phyloP scores from a whole-genome alignment of 2,113 vertebrate genomes.

The Heloderma charlesbogerti region DNA sequence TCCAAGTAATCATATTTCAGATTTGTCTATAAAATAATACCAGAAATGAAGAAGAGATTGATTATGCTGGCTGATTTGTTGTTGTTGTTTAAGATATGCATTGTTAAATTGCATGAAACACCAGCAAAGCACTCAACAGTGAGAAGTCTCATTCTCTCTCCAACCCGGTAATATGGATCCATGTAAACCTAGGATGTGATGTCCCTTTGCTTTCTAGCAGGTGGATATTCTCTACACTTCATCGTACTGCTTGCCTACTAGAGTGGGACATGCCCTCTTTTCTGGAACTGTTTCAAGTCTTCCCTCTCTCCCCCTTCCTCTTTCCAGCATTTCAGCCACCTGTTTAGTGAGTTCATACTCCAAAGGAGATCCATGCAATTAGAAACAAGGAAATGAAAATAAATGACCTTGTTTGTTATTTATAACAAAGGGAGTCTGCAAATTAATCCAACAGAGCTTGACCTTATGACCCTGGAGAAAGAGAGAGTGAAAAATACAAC shows the following conservation, averaged over 20 bases:
- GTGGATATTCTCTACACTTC: constrained; percentile 77
- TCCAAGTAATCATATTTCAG: not conserved
- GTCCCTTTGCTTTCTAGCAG: constrained; percentile 77
- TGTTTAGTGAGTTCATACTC: constrained; percentile 82
- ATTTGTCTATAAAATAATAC: not conserved
- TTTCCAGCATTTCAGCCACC: constrained; percentile 80
- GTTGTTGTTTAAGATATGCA: constrained; percentile 60
- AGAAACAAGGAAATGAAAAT: constrained; percentile 84
- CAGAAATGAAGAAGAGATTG: constrained; percentile 33
- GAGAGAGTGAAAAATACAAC: constrained; percentile 76
- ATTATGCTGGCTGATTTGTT: no score
- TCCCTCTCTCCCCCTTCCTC: constrained; percentile 61
- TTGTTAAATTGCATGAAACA: constrained; percentile 72
- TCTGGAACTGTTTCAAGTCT: constrained; percentile 72
- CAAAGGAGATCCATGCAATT: constrained; percentile 78
- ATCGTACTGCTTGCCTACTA: constrained; percentile 75
- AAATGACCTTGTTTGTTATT: constrained; percentile 85
- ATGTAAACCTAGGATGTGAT: constrained; percentile 64
- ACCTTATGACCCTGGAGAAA: constrained; percentile 80
- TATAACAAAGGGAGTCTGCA: constrained; percentile 83
- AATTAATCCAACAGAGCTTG: constrained; percentile 81
- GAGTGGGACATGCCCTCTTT: constrained; percentile 76
- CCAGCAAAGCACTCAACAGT: constrained; percentile 63
- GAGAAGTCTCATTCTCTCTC: constrained; percentile 47
- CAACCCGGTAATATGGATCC: constrained; percentile 73